A percentile compares a stretch with the other conserved stretches of the same genome.
phyloP scores from a whole-genome alignment of 2,888 invertebrate genomes.

The Agrotis segetum region DNA sequence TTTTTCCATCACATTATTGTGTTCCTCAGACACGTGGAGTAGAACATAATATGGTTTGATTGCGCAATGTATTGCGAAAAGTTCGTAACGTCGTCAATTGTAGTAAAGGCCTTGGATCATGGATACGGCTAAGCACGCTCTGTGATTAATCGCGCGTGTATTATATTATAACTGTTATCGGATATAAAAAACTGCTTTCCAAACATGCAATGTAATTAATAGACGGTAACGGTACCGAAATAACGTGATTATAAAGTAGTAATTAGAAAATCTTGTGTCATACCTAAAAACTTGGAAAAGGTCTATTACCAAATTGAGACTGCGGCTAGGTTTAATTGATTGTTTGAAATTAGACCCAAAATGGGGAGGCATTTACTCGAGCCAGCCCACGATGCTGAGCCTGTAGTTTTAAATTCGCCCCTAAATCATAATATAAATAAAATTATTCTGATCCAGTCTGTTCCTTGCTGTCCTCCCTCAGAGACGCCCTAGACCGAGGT shows the following conservation, averaged over 20 bases:
- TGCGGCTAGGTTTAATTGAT: not conserved
- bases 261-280: not conserved
- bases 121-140: slow-evolving; percentile 56
- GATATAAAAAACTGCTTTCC: slow-evolving; percentile 35
- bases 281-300: not conserved
- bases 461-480: too few species aligned
- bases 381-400: too few species aligned
- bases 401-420: too few species aligned
- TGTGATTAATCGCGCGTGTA: slow-evolving; percentile 47
- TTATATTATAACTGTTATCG: slow-evolving; percentile 34
- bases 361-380: too few species aligned
- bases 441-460: too few species aligned
- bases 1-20: slow-evolving; percentile 15
- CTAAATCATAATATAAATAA: too few species aligned
- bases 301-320: not conserved
- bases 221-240: slow-evolving; percentile 1
- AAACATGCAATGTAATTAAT: slow-evolving; percentile 34
- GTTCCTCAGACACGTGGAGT: slow-evolving; percentile 1
- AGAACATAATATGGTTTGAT: slow-evolving; percentile 10
- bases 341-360: not conserved
- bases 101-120: slow-evolving; percentile 48
- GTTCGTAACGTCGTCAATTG: slow-evolving; percentile 41
- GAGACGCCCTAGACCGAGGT: too few species aligned
- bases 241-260: not conserved
- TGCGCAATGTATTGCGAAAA: slow-evolving; percentile 44